Evolutionary conservation across 2,888 invertebrate species (phyloP).

Genomic region (Pycnomerus fuliginosus): DNA sequence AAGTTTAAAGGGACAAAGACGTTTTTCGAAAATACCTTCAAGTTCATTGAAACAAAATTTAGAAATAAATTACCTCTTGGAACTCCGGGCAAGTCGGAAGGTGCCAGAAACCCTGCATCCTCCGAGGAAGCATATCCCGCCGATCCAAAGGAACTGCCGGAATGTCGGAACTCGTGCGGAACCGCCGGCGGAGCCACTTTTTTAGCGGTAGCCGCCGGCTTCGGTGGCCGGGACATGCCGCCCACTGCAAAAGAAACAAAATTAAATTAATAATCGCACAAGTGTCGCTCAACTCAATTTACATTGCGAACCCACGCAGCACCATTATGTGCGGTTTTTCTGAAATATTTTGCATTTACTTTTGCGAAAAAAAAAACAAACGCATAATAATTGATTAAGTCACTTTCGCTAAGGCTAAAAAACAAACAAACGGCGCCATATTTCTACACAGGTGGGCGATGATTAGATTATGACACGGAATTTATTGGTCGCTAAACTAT

Average conservation of each 20-base stretch:
- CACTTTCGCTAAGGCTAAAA: constrained; percentile 19
- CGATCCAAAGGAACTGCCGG: constrained; percentile 76
- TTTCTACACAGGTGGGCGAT: constrained; percentile 26
- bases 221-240: constrained; percentile 85
- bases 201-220: constrained; percentile 82
- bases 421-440: constrained; percentile 25
- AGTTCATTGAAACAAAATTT: no score
- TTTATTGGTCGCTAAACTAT: constrained; percentile 23
- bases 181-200: constrained; percentile 89
- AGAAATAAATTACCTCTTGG: constrained; percentile 43
- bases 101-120: constrained; percentile 68
- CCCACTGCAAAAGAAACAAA: constrained; percentile 68
- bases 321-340: constrained; percentile 10
- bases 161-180: constrained; percentile 78
- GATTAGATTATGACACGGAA: constrained; percentile 26
- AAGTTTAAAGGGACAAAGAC: no score
- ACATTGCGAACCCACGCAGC: constrained; percentile 19
- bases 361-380: constrained; percentile 2
- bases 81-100: constrained; percentile 53
- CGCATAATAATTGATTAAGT: constrained; percentile 19
- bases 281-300: no score
- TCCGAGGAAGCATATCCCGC: constrained; percentile 78
- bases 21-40: no score
- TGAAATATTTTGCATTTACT: constrained; percentile 11
- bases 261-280: no score